Conservation (phyloP, 2,888 invertebrate genomes). For the Tyria jacobaeae region DNA sequence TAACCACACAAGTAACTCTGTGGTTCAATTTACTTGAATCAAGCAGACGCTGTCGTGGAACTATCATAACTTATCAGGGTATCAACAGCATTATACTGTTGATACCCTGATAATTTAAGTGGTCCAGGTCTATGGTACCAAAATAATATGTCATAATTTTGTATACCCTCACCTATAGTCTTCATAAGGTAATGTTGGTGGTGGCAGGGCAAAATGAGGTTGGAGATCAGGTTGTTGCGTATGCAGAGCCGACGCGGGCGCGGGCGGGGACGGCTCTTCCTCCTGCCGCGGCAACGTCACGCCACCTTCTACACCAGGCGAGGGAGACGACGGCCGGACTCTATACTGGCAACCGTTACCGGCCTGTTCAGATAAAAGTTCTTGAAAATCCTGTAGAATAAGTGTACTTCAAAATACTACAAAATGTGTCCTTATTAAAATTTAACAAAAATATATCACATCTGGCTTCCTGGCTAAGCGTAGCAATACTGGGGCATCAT, state of each 20-base stretch:
- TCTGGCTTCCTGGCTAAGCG: no score
- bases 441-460: not conserved
- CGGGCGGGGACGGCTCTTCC: conserved; percentile 35
- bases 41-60: no score
- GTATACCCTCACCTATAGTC: conserved; percentile 65
- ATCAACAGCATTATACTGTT: no score
- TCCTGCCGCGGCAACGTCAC: conserved; percentile 39
- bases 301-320: conserved; percentile 52
- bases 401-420: not conserved
- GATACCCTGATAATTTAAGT: no score
- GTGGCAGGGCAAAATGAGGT: conserved; percentile 70
- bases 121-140: no score
- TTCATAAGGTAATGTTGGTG: conserved; percentile 68
- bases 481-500: no score
- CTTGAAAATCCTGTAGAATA: conserved; percentile 7
- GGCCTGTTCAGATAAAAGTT: conserved; percentile 35
- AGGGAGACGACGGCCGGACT: conserved; percentile 64
- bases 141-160: not conserved
- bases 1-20: no score
- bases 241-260: conserved; percentile 23
- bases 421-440: not conserved
- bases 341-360: conserved; percentile 70
- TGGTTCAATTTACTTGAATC: no score
- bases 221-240: conserved; percentile 60
- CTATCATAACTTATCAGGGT: no score